phyloP scores from a whole-genome alignment of 2,888 invertebrate species.

The Ectemnius lituratus region DNA sequence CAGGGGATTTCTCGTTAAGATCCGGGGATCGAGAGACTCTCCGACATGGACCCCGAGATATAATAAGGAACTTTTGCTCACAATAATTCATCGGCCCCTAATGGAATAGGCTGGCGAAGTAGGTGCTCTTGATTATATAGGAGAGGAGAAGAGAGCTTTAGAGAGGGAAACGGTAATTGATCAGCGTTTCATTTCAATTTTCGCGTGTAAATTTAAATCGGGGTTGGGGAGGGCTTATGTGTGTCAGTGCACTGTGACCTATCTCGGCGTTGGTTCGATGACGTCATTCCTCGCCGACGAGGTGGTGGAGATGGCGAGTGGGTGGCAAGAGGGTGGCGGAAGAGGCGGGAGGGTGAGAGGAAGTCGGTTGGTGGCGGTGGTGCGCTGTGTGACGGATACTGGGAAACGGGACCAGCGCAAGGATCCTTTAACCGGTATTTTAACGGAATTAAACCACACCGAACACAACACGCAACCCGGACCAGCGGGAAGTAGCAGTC shows the following conservation, averaged over 20 bases:
- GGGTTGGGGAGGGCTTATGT: slow-evolving; percentile 18
- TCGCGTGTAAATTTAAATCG: slow-evolving; percentile 5
- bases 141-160: not conserved
- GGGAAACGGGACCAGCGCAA: slow-evolving; percentile 31
- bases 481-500: not conserved
- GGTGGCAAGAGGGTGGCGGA: not conserved
- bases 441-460: not conserved
- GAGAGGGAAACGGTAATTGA: not conserved
- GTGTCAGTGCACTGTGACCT: slow-evolving; percentile 52
- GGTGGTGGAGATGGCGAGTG: not conserved
- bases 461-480: slow-evolving; percentile 18
- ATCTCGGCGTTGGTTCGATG: slow-evolving; percentile 47
- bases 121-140: not conserved
- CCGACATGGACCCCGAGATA: too few relatives aligned
- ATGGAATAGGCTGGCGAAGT: not conserved
- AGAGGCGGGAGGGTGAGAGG: not conserved
- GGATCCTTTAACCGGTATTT: slow-evolving; percentile 11
- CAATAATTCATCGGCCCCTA: too few relatives aligned
- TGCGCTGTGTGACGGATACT: too few relatives aligned
- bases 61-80: too few relatives aligned
- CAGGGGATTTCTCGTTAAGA: too few relatives aligned
- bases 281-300: slow-evolving; percentile 46
- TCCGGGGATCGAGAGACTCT: too few relatives aligned
- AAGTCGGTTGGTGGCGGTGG: too few relatives aligned
- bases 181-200: slow-evolving; percentile 4